Conservation (phyloP, 2,113 vertebrate species). For the Telmatochromis sp. region DNA sequence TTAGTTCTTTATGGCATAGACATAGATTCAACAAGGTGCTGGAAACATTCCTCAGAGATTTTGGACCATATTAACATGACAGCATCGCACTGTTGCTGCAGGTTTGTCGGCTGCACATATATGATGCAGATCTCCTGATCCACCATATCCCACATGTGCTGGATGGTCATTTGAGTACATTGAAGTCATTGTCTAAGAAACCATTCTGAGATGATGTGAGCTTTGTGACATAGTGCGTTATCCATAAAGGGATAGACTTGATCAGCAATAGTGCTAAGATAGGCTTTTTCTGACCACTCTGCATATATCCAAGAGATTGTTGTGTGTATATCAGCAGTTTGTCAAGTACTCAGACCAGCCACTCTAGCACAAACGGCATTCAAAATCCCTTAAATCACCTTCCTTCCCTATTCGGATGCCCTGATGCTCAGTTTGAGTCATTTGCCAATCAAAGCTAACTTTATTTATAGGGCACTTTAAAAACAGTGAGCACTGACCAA, state of each 20-base stretch:
- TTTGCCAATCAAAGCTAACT: background rate
- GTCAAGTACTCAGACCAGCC: background rate
- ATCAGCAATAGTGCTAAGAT: background rate
- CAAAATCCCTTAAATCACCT: background rate
- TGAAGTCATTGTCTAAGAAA: background rate
- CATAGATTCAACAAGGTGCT: background rate
- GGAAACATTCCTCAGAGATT: background rate
- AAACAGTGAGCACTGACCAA: background rate
- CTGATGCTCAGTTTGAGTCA: background rate
- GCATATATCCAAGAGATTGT: background rate
- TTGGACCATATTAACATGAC: background rate
- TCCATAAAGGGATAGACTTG: background rate
- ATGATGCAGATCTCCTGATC: background rate
- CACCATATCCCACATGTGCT: background rate
- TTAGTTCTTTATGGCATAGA: background rate
- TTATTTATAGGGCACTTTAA: background rate
- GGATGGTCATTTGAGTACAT: background rate
- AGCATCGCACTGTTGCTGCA: background rate
- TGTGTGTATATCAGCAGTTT: background rate
- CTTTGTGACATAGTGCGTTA: background rate
- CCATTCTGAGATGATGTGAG: background rate
- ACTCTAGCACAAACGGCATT: background rate
- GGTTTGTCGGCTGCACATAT: accelerated
- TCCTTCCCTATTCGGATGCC: background rate
- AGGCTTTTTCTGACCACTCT: background rate